Evolutionary conservation across 2,113 vertebrate genomes (phyloP), one percentile per base, ranked within the genome.

Genomic region (Martes martes): DNA sequence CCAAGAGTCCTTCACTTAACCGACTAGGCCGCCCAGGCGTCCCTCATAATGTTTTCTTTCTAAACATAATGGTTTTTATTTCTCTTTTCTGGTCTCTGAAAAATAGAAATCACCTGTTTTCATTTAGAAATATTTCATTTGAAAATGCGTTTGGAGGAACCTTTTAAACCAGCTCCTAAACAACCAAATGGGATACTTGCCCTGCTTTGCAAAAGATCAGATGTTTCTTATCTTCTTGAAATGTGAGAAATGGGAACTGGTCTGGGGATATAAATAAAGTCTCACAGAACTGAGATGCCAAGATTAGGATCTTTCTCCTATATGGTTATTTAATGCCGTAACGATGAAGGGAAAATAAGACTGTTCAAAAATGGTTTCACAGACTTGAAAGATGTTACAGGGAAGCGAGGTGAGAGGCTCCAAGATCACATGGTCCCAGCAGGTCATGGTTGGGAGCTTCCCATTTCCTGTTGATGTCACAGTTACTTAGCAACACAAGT

Each of bases 91-190:
- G 96, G 97, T 97, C 65, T 33, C 45, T 26, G 71, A 95, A 97
- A 97, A 89, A 4, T 47, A 88, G 42, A 98, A 98, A 69, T 97
- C 85, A 94, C 92, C 81, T 98, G 97, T 97, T 98, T 98, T 96
- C 81, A 96, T 95, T 98, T 97, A 97, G 5, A 98, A 98, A 96
- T 95, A 89, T 96, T 98, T 97, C 97, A 96, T 91, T 98, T 98
- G 92, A 96, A 97, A 98, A 97, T 92, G 26, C 0, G 0, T 97
- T 93, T 85, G 39, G 74, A 97, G 89, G 91, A 31, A 96, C 83
- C 50, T 94, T 97, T 98, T 91, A 95, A 95, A 97, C 82, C 28
- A 80, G 59, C 47, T 97, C 59, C 97, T 74, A 84, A 94, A 65
- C 23, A 96, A 89, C 2, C 16, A 83, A 96, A 63, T 80, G 80